Conservation (phyloP, 2,888 invertebrate species). For the Frankliniella fusca region DNA sequence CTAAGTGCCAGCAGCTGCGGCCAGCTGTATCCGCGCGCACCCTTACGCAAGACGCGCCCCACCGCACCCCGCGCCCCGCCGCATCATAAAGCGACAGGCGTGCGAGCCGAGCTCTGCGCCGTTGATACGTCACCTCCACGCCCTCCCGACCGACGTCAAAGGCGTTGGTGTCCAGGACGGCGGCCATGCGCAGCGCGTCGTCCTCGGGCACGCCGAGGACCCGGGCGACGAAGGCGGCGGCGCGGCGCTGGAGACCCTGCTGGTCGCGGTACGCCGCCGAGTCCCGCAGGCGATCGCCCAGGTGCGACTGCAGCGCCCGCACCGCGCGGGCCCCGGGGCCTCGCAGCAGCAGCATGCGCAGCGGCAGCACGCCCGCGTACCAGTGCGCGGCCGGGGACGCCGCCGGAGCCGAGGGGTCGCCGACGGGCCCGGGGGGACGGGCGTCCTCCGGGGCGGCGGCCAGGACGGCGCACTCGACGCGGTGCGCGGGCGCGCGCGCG, state of each 20-base stretch:
- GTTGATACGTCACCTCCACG: not conserved
- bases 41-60: too few species aligned
- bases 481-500: not conserved
- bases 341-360: not conserved
- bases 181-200: not conserved
- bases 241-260: not conserved
- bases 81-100: too few species aligned
- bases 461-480: not conserved
- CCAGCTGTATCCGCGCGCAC: too few species aligned
- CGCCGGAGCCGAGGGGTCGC: not conserved
- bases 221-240: not conserved
- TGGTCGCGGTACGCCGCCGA: not conserved
- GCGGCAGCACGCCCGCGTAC: constrained; percentile 1
- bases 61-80: too few species aligned
- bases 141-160: not conserved
- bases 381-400: not conserved
- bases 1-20: too few species aligned
- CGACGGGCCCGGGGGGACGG: not conserved
- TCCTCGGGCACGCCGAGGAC: not conserved
- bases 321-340: not conserved
- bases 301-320: not conserved
- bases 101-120: too few species aligned
- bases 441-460: not conserved
- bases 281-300: not conserved
- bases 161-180: constrained; percentile 7